Base-by-base conservation (phyloP, 1,140 invertebrate genomes). In the Drosophila repletoides region DNA sequence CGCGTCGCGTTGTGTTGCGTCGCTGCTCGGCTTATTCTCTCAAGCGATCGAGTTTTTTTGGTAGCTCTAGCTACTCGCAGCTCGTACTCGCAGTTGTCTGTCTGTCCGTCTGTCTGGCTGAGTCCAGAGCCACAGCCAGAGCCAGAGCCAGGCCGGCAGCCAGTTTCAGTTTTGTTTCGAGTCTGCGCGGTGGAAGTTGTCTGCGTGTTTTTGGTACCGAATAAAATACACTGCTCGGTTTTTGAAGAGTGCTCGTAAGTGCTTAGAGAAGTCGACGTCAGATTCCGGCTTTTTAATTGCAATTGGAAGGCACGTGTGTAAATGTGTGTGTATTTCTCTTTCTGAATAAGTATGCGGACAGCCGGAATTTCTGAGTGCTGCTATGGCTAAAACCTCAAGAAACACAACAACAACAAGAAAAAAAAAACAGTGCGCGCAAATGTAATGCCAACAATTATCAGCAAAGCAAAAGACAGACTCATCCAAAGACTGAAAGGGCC, bases 221-320 rank as follows among this genome's bases (percentile, higher is more conserved):
- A 31, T 26, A n/a, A n/a, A n/a, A 45, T 52, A 29, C 28, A 31
- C 59, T 61, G 70, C 29, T 77, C 77, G 77, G n/a, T 43, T 71
- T 61, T 67, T 72, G 51, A 64, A 83, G 74, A 73, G 74, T 67
- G 45, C 46, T 67, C 46, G 56, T 74, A 79, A 77, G 77, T 84
- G 76, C 65, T 48, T 68, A 29, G 63, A 66, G 63, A 33, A 29
- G 36, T 53, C 36, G 71, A 64, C 43, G 59, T 63, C 71, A 65
- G 73, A 83, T 84, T 83, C 79, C 79, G 79, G 79, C 79, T 84
- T 83, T 72, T 74, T 67, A 74, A 83, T 77, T 84, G 74, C 80
- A 84, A 83, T 79, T 83, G 74, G 74, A 74, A 76, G 74, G 70
- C 79, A 84, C 79, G 69, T 83, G 68, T 67, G 14, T 74, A 55